A percentile compares a stretch with the other conserved stretches of the same genome.
These are phyloP conservation scores for Psophia crepitans DNA, from an alignment of 2,113 vertebrate species.

Conservation along the genomic window DNA sequence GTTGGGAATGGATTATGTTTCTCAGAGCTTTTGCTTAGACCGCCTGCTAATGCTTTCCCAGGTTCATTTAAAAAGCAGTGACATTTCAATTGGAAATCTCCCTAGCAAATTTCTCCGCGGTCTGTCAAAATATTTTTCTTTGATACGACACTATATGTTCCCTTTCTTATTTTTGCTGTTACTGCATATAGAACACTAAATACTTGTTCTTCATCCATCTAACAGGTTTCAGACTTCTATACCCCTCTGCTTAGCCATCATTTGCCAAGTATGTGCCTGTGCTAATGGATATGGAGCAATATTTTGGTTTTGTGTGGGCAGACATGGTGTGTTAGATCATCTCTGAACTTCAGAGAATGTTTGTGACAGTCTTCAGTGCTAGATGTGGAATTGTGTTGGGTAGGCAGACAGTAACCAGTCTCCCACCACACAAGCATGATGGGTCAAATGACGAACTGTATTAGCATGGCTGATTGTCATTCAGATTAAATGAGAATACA, in stretches of 20 bases:
- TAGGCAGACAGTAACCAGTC: background rate
- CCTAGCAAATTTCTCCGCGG: background rate
- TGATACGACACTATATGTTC: background rate
- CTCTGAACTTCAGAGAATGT: background rate
- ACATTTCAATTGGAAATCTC: background rate
- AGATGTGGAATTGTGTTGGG: background rate
- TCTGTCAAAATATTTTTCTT: constrained; percentile 54
- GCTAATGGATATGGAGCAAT: background rate
- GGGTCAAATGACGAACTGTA: background rate
- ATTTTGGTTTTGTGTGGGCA: background rate
- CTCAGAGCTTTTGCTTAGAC: background rate
- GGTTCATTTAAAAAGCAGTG: background rate
- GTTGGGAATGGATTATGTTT: background rate
- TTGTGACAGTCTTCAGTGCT: background rate
- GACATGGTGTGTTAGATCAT: background rate
- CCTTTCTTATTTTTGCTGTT: constrained; percentile 14
- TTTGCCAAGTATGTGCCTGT: background rate
- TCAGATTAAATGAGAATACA: background rate
- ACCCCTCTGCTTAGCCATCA: background rate
- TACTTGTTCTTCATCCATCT: background rate
- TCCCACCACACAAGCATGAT: background rate
- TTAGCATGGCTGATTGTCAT: background rate
- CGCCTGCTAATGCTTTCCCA: background rate
- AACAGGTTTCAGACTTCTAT: background rate
- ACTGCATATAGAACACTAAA: background rate